Conservation (phyloP, 2,113 vertebrate species). For the Tachuris rubrigastra region DNA sequence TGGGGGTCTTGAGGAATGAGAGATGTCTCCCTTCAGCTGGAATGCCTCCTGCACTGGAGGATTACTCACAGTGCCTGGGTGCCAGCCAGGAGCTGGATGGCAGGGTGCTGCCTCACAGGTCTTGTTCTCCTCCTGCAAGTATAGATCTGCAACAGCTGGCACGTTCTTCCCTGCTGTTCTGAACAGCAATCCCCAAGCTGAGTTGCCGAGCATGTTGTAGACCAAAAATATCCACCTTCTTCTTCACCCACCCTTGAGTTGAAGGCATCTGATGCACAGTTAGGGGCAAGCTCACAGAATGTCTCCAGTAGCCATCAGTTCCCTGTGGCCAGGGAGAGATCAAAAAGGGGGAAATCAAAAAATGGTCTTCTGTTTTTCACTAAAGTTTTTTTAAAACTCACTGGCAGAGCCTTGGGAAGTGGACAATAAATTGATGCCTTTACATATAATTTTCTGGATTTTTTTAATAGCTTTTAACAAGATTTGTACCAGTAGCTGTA, state of each 20-base stretch:
- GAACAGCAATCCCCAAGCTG: background rate
- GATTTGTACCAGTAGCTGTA: background rate
- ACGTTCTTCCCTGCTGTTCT: background rate
- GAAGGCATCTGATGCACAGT: background rate
- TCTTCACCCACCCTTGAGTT: background rate
- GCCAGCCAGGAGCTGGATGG: background rate
- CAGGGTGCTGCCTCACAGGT: conserved; percentile 36
- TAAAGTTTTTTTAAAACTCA: background rate
- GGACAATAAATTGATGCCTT: background rate
- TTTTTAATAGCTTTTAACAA: background rate
- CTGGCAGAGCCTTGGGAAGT: background rate
- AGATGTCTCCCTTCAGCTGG: background rate
- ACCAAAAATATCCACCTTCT: conserved; percentile 7
- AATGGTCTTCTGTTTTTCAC: background rate
- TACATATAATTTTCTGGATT: background rate
- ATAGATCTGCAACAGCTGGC: conserved; percentile 55
- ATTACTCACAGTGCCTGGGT: conserved; percentile 46
- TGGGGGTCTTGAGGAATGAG: background rate
- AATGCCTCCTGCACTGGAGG: background rate
- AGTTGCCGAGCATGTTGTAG: background rate
- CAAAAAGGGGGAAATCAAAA: background rate
- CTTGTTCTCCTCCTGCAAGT: conserved; percentile 26
- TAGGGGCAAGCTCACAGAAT: background rate
- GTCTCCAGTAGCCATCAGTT: background rate
- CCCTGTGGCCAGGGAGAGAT: background rate